These are phyloP conservation scores for Ditylenchus weischeri DNA, from an alignment of 2,888 invertebrate genomes.

Conservation along the genomic window DNA sequence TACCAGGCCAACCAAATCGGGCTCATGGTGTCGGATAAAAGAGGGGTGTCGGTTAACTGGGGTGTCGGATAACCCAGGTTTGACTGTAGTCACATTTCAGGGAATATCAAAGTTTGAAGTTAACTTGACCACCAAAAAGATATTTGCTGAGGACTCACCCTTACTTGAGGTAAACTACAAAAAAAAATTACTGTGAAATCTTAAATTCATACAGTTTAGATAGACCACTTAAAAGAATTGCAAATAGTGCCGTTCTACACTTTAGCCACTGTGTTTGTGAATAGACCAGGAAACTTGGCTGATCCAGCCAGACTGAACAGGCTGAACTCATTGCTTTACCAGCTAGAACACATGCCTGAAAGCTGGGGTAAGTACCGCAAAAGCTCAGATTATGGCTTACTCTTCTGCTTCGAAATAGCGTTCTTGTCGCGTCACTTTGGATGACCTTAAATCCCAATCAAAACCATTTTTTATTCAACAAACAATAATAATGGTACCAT, in stretches of 20 bases:
- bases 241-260: slow-evolving; percentile 35
- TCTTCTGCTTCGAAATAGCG: no score
- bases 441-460: no score
- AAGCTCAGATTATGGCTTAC: no score
- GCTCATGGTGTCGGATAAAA: no score
- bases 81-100: slow-evolving; percentile 34
- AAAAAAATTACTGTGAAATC: neutral
- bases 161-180: slow-evolving; percentile 31
- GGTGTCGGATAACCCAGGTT: no score
- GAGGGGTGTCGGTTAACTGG: no score
- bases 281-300: slow-evolving; percentile 44
- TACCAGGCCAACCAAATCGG: no score
- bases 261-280: slow-evolving; percentile 44
- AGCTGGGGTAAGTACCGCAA: slow-evolving; percentile 42
- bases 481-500: no score
- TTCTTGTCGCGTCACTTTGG: no score
- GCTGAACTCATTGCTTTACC: slow-evolving; percentile 41
- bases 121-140: slow-evolving; percentile 37
- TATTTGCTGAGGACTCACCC: slow-evolving; percentile 37
- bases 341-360: slow-evolving; percentile 46
- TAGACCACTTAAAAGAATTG: slow-evolving; percentile 31
- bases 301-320: slow-evolving; percentile 36
- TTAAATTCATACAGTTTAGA: slow-evolving; percentile 15
- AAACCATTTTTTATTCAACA: slow-evolving; percentile 38
- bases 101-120: slow-evolving; percentile 32